Conservation (phyloP, 2,888 invertebrate genomes). For the Julus scanicus region DNA sequence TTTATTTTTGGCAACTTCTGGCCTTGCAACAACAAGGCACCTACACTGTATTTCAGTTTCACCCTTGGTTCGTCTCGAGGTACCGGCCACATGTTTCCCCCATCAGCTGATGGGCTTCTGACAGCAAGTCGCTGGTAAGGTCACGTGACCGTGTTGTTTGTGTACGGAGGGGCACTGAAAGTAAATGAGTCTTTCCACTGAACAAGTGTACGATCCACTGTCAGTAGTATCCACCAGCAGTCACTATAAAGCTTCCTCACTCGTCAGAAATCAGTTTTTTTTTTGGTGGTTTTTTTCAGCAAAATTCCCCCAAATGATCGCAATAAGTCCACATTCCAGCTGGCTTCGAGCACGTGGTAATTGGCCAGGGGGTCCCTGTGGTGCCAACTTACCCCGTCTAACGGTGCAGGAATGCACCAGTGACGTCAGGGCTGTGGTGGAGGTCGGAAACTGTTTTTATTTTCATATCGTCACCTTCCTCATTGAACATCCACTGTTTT, state of each 20-base stretch:
- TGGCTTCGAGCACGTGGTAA: slow-evolving; percentile 30
- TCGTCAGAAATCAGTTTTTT: not conserved
- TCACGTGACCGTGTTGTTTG: slow-evolving; percentile 8
- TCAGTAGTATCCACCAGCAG: not conserved
- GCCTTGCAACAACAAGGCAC: slow-evolving; percentile 47
- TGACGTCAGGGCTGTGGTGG: slow-evolving; percentile 2
- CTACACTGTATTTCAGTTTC: slow-evolving; percentile 9
- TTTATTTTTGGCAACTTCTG: slow-evolving; percentile 49
- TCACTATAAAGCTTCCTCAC: not conserved
- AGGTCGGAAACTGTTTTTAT: slow-evolving; percentile 42
- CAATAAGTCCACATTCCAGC: not conserved
- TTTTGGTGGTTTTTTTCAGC: not conserved
- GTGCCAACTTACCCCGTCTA: not conserved
- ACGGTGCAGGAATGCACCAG: slow-evolving; percentile 22
- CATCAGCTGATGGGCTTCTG: slow-evolving; percentile 30
- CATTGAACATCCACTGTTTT: not conserved
- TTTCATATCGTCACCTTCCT: slow-evolving; percentile 20
- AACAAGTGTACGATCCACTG: not conserved
- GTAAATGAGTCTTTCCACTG: not conserved
- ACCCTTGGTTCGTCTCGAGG: not conserved
- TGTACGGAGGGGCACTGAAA: not conserved
- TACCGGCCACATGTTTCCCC: slow-evolving; percentile 4
- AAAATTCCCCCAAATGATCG: slow-evolving; percentile 3
- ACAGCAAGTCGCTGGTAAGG: slow-evolving; percentile 8
- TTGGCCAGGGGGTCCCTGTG: not conserved